Evolutionary conservation across 2,888 invertebrate genomes (phyloP).

Genomic region (Rhamphomyia laevipes): DNA sequence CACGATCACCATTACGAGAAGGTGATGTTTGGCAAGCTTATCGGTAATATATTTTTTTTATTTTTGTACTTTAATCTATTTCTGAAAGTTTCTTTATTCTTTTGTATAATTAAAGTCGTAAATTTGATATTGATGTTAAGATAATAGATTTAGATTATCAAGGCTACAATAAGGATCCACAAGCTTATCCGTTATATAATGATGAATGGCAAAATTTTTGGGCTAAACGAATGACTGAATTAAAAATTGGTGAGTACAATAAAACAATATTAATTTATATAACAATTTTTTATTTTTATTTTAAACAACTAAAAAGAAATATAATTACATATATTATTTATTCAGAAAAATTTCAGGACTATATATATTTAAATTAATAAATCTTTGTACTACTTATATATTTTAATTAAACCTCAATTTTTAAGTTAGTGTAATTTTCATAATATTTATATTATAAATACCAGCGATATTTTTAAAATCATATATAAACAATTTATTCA

Average conservation of each 20-base stretch:
- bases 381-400: no score
- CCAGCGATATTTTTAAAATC: no score
- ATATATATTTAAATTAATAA: no score
- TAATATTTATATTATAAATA: no score
- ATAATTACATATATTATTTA: no score
- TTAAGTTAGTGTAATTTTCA: no score
- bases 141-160: conserved; percentile 42
- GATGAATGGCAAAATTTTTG: conserved; percentile 84
- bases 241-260: conserved; percentile 26
- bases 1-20: conserved; percentile 26
- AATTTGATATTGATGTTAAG: conserved; percentile 10
- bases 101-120: conserved; percentile 7
- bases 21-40: conserved; percentile 32
- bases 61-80: neutral
- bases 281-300: no score
- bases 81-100: neutral
- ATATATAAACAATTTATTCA: no score
- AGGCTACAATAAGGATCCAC: conserved; percentile 46
- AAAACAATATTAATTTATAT: no score
- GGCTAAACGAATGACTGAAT: conserved; percentile 67
- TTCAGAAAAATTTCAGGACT: no score
- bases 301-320: no score
- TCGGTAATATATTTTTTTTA: conserved; percentile 12
- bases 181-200: conserved; percentile 72
- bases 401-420: no score